Conservation (phyloP, 2,888 invertebrate genomes). For the Diploptera punctata region DNA sequence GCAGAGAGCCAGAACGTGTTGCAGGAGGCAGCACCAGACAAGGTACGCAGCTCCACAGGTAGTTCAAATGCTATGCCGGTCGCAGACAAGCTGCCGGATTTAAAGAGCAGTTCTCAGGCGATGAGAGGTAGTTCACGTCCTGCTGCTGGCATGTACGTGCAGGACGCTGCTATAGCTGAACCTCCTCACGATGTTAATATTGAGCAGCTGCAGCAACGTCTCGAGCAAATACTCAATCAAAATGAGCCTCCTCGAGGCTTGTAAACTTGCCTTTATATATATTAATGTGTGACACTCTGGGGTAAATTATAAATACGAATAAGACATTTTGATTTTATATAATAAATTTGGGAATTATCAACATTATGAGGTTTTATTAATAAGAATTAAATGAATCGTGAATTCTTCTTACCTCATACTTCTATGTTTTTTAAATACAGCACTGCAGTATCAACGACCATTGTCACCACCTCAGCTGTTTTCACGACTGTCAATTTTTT, state of each 20-base stretch:
- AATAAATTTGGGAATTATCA: too few relatives aligned
- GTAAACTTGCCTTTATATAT: too few relatives aligned
- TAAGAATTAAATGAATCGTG: too few relatives aligned
- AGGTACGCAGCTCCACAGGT: slow-evolving; percentile 19
- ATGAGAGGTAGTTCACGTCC: not conserved
- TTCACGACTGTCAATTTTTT: too few relatives aligned
- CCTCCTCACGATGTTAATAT: slow-evolving; percentile 7
- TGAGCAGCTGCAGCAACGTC: slow-evolving; percentile 1
- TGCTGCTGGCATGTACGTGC: not conserved
- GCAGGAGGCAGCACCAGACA: slow-evolving; percentile 1
- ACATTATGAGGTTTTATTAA: too few relatives aligned
- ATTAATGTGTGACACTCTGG: too few relatives aligned
- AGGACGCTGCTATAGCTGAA: not conserved
- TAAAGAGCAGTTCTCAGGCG: not conserved
- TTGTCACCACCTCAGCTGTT: too few relatives aligned
- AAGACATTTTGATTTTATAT: too few relatives aligned
- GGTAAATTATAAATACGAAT: too few relatives aligned
- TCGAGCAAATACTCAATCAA: slow-evolving; percentile 14
- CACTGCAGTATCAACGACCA: too few relatives aligned
- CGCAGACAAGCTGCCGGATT: not conserved
- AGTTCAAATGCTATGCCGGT: not conserved
- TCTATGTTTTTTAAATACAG: too few relatives aligned
- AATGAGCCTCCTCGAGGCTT: not conserved
- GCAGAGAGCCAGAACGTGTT: not conserved
- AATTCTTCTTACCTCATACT: too few relatives aligned